A percentile compares a stretch with the other conserved stretches of the same genome.
These are phyloP conservation scores for Tenthredo scrophulariae DNA, from an alignment of 2,888 invertebrate genomes.

Conservation along the genomic window DNA sequence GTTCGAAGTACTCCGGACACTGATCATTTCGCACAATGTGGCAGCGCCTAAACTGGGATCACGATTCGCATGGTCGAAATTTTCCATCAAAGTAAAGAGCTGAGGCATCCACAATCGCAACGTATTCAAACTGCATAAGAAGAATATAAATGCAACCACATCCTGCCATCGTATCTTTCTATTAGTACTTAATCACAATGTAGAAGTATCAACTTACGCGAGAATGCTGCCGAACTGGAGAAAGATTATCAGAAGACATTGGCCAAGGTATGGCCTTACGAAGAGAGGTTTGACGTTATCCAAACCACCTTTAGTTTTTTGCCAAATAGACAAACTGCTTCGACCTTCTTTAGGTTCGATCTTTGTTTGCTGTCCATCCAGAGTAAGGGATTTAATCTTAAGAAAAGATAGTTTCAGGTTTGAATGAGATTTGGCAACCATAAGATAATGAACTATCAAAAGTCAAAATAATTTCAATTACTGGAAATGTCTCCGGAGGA, in stretches of 20 bases:
- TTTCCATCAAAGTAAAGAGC: conserved; percentile 59
- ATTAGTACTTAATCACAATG: background rate
- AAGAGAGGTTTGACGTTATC: conserved; percentile 11
- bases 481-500: conserved; percentile 71
- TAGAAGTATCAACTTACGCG: background rate
- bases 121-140: conserved; percentile 56
- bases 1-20: background rate
- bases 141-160: background rate
- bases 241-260: conserved; percentile 15
- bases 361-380: conserved; percentile 6
- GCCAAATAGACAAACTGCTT: background rate
- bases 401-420: background rate
- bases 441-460: background rate
- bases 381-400: conserved; percentile 9
- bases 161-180: background rate
- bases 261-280: conserved; percentile 33
- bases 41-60: conserved; percentile 30
- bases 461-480: conserved; percentile 58
- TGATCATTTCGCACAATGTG: conserved; percentile 58
- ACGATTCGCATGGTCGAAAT: conserved; percentile 2
- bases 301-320: background rate
- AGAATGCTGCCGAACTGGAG: conserved; percentile 44
- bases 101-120: conserved; percentile 60
- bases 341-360: background rate
- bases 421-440: background rate